These are phyloP conservation scores for Conops quadrifasciatus DNA, from an alignment of 2,888 invertebrate genomes.

Conservation along the genomic window DNA sequence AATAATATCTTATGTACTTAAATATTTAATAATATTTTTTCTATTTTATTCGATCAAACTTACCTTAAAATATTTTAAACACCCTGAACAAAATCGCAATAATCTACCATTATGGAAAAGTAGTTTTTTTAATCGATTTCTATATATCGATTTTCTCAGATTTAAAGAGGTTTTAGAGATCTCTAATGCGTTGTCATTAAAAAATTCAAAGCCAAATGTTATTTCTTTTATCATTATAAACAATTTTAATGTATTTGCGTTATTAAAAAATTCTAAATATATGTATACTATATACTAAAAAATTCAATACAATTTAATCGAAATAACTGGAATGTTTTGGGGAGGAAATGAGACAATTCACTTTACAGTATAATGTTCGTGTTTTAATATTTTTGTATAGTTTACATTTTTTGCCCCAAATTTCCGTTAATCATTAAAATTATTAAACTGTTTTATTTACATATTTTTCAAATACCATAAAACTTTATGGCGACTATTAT, in stretches of 20 bases:
- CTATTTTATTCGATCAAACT: conserved; percentile 22
- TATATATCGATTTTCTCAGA: not conserved
- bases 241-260: conserved; percentile 24
- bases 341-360: not conserved
- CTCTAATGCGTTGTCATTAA: no score
- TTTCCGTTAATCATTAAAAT: no score
- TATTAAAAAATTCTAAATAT: conserved; percentile 28
- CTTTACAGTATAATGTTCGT: not conserved
- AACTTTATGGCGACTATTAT: no score
- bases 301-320: not conserved
- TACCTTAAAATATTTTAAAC: conserved; percentile 19
- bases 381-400: not conserved
- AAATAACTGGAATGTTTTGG: not conserved
- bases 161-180: not conserved
- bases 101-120: not conserved
- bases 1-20: not conserved
- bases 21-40: conserved; percentile 8
- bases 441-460: no score
- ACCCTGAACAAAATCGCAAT: not conserved
- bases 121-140: not conserved
- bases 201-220: conserved; percentile 16
- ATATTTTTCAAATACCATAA: no score
- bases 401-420: not conserved
- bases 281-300: not conserved
- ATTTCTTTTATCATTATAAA: conserved; percentile 10